Base-by-base conservation (phyloP, 2,797 vertebrate species). In the Enteromius mattozi region DNA sequence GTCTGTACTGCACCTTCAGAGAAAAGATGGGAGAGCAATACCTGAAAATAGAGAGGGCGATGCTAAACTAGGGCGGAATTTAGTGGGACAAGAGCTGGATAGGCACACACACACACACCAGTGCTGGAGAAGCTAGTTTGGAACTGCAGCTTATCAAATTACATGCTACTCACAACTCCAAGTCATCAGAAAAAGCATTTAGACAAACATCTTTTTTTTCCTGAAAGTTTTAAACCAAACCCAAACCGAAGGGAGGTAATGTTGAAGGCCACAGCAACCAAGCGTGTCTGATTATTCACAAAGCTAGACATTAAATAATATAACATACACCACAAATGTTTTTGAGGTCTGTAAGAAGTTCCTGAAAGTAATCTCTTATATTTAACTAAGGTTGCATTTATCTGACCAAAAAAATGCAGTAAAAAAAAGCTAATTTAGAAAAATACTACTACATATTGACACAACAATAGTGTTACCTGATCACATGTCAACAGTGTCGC, bases 1-100 rank as follows among this genome's bases (percentile, higher is more conserved):
- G 79, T 89, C 86, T 90, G 72, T 93, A 78, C 77, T 82, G 86
- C 59, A 83, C 80, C 42, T 82, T 77, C 63, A 83, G 47, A 78
- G 59, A 85, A 79, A 81, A 30, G 78, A 51, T 77, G 80, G 76
- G 24, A 69, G 27, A 83, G 78, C 3, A 56, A 87, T 84, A 89
- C 83, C 85, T 89, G 88, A 86, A 85, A 82, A 87, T 68, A 83
- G 75, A 85, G 80, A 70, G 12, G 5, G 10, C 3, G 65, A 68
- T 1, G 17, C 14, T 82, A 80, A 82, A 72, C 63, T 69, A 87
- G 42, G 78, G 10, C 42, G 0, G 19, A 24, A 68, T 80, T 75
- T 56, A 61, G 33, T 74, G 80, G 74, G 51, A 54, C 59, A 56
- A 40, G 59, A 1, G 0, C 49, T n/a, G 51, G 10, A 77, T 19